Base-by-base conservation (phyloP, 2,113 vertebrate species). In the Tonatia bakeri region DNA sequence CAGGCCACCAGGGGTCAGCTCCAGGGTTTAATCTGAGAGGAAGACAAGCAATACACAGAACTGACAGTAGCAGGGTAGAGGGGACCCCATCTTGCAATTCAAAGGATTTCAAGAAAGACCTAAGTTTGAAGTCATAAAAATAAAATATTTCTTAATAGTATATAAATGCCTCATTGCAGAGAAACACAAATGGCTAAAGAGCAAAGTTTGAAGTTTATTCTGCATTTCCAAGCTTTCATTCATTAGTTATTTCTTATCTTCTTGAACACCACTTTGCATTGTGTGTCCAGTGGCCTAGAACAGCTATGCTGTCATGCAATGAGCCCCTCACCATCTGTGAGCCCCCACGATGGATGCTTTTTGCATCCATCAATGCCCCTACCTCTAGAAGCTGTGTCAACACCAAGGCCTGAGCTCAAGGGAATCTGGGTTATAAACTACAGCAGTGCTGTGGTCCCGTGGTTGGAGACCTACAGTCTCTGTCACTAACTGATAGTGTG, bases 401-500 rank as follows among this genome's bases (percentile, higher is more conserved):
- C 3, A 54, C 11, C 26, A 56, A 54, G 45, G 14, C 14, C 3
- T 59, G 84, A 54, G 20, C n/a, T 70, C 50, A 47, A 54, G 38
- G 19, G 28, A 4, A 1, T 67, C 64, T 85, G 50, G n/a, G 36
- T 31, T 33, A 59, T 4, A 91, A 17, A 72, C 3, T 1, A 12
- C 1, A 19, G 83, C 72, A 86, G 7, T 33, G 64, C 22, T 43
- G 28, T 54, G 14, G 59, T 61, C 52, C 45, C 47, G n/a, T 3
- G 36, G 33, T 61, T 65, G 89, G 61, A 40, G 26, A 77, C 59
- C 81, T 89, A 14, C 8, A 70, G 38, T 43, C 83, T 87, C 65
- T 84, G 81, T 92, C 91, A 86, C 28, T 77, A 86, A 92, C 79
- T 50, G 91, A 89, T 12, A 72, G 40, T 88, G 95, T 96, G 95